These are phyloP conservation scores for Coptodon rendalli DNA, from an alignment of 2,113 vertebrate genomes.

Conservation along the genomic window DNA sequence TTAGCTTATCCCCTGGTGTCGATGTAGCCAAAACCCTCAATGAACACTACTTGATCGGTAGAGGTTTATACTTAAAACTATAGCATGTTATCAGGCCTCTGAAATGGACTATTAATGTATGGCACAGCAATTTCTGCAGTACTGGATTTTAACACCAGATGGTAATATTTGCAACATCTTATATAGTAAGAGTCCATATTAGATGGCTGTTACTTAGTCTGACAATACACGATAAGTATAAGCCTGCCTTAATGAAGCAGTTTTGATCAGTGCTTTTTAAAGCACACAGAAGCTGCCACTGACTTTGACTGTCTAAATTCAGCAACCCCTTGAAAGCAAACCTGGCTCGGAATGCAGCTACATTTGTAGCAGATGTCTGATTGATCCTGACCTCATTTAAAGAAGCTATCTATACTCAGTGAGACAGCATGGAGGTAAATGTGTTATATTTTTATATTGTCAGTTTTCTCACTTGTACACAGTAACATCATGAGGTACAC, in stretches of 20 bases:
- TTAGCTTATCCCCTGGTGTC: not conserved
- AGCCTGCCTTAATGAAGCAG: not conserved
- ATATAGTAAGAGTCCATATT: not conserved
- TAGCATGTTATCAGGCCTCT: not conserved
- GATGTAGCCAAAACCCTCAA: not conserved
- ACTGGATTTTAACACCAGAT: constrained; percentile 37
- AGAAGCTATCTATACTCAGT: not conserved
- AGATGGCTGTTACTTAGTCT: not conserved
- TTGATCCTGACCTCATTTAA: not conserved
- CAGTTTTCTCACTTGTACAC: not conserved
- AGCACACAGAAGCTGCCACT: not conserved
- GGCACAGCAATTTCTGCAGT: not conserved
- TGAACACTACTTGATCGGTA: not conserved
- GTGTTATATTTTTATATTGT: not conserved
- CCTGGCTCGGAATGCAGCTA: not conserved
- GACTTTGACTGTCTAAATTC: not conserved
- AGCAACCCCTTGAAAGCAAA: not conserved
- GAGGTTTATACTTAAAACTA: not conserved
- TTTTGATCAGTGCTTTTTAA: not conserved
- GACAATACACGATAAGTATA: not conserved
- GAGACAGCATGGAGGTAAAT: not conserved
- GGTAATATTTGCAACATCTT: constrained; percentile 17
- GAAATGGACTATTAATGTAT: not conserved
- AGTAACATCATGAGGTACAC: not conserved
- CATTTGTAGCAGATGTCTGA: not conserved